A percentile compares a stretch with the other conserved stretches of the same genome.
Evolutionary conservation across 30 jellyfish, hydroid and myxozoan genomes (phyloP).

Genomic region (Hydractinia symbiolongicarpus): DNA sequence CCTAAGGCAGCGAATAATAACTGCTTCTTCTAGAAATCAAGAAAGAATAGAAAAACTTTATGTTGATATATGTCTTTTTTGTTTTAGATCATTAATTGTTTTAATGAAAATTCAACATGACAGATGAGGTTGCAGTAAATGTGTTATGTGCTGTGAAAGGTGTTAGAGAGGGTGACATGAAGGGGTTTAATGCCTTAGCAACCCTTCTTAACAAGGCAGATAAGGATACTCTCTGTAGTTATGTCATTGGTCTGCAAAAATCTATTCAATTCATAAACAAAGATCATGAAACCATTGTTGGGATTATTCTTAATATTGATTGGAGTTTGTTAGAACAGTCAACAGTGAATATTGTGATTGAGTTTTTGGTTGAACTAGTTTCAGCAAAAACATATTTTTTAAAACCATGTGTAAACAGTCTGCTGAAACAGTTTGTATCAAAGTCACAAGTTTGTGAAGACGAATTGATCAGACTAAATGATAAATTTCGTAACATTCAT

Average conservation of each 20-base stretch:
- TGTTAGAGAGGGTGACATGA: not conserved
- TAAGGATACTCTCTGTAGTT: not conserved
- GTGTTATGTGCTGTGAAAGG: not conserved
- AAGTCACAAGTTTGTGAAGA: not conserved
- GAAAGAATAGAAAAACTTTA: too few relatives aligned
- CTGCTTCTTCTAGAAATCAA: too few relatives aligned
- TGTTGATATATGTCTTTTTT: too few relatives aligned
- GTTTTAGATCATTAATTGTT: too few relatives aligned
- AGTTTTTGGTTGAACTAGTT: constrained; percentile 1
- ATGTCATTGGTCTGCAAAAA: not conserved
- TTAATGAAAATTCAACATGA: too few relatives aligned
- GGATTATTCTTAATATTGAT: not conserved
- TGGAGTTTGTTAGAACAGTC: not conserved
- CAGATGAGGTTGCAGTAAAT: not conserved
- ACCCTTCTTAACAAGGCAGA: not conserved
- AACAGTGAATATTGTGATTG: not conserved
- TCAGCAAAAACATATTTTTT: constrained; percentile 15
- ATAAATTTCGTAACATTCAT: not conserved
- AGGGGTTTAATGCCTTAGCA: not conserved
- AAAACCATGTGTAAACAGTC: not conserved
- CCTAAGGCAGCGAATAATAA: too few relatives aligned
- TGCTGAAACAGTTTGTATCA: not conserved
- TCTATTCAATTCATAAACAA: not conserved
- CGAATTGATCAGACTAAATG: not conserved
- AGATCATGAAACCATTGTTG: not conserved